Conservation (phyloP, 2,113 vertebrate species). For the Passer montanus region DNA sequence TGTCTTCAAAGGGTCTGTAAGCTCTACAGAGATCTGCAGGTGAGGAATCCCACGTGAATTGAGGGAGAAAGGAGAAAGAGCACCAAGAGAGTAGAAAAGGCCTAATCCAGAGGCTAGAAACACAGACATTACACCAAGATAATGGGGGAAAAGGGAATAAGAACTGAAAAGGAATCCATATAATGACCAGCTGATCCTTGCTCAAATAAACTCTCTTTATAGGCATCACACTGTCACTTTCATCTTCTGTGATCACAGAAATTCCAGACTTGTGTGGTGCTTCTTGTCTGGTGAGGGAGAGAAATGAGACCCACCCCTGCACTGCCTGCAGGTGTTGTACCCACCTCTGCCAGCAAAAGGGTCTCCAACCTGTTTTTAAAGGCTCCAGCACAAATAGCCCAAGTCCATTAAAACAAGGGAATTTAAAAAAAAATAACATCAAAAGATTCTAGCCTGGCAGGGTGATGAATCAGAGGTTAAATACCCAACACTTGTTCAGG, state of each 20-base stretch:
- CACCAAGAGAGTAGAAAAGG: not conserved
- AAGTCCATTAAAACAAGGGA: not conserved
- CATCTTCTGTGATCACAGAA: not conserved
- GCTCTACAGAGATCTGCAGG: not conserved
- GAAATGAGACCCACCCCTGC: not conserved
- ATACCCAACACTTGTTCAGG: not conserved
- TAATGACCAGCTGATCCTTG: not conserved
- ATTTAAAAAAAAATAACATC: not conserved
- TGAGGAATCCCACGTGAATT: not conserved
- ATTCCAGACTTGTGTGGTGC: not conserved
- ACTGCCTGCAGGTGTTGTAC: not conserved
- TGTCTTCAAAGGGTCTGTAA: not conserved
- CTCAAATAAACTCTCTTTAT: not conserved
- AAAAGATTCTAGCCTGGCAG: not conserved
- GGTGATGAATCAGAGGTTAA: not conserved
- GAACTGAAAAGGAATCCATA: not conserved
- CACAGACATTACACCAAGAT: not conserved
- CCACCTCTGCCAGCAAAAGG: not conserved
- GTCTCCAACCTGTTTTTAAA: not conserved
- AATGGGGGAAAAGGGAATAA: not conserved
- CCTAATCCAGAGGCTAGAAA: not conserved
- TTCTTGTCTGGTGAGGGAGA: not conserved
- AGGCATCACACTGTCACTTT: not conserved
- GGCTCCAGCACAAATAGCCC: not conserved
- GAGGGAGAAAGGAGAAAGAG: not conserved